phyloP scores from a whole-genome alignment of 2,113 vertebrate genomes.

The Strix uralensis region DNA sequence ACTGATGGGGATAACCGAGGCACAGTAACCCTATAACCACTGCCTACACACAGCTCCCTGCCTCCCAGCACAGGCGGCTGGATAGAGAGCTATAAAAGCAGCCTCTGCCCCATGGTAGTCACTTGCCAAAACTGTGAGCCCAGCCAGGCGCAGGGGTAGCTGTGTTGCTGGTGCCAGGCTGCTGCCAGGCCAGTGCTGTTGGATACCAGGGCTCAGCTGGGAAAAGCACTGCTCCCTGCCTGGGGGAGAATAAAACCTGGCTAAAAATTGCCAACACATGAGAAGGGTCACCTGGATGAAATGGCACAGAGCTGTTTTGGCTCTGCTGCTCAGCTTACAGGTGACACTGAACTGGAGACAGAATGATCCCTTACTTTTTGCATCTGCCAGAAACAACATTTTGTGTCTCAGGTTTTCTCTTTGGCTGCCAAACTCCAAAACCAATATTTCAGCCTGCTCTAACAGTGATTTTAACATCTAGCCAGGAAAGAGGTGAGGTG shows the following conservation, averaged over 20 bases:
- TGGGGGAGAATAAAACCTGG: background rate
- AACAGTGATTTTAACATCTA: background rate
- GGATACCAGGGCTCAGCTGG: background rate
- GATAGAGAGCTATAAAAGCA: background rate
- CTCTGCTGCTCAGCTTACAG: background rate
- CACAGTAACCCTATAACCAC: background rate
- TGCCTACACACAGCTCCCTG: background rate
- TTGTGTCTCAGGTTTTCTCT: background rate
- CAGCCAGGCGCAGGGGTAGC: background rate
- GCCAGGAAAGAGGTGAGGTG: background rate
- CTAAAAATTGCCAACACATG: background rate
- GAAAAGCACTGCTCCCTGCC: background rate
- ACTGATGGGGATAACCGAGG: rapidly evolving
- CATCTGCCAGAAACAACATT: background rate
- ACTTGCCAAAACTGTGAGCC: background rate
- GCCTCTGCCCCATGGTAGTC: background rate
- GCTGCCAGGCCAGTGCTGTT: background rate
- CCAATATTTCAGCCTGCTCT: background rate
- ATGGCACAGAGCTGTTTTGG: background rate
- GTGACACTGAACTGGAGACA: background rate
- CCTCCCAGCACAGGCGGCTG: background rate
- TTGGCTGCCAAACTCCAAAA: background rate
- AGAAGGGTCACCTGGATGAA: background rate
- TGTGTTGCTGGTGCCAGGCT: background rate
- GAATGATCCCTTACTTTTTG: background rate